A percentile compares a stretch with the other conserved stretches of the same genome.
phyloP scores from a whole-genome alignment of 1,140 invertebrate genomes.

The Zelostemma sp. region DNA sequence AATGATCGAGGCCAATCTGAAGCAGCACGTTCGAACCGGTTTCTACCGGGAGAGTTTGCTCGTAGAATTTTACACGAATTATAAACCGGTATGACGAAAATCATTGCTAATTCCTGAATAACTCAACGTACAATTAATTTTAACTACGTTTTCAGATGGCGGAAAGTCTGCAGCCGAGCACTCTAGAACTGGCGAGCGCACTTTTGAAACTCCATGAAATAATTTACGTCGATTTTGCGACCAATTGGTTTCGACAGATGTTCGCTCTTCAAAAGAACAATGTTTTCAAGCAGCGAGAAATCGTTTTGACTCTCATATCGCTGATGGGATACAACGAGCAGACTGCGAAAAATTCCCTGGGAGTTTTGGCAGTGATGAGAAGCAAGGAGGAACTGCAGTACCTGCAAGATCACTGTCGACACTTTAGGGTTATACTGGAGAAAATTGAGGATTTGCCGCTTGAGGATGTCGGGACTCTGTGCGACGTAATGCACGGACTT shows the following conservation, averaged over 20 bases:
- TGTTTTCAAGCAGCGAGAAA: conserved; percentile 59
- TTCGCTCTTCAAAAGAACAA: conserved; percentile 55
- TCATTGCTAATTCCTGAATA: too few relatives aligned
- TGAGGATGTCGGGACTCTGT: conserved; percentile 72
- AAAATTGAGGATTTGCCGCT: conserved; percentile 72
- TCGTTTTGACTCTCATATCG: conserved; percentile 57
- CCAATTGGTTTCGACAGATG: conserved; percentile 61
- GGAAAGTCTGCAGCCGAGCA: conserved; percentile 53
- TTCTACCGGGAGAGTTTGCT: conserved; percentile 51
- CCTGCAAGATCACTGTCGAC: conserved; percentile 61
- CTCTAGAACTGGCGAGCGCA: conserved; percentile 53
- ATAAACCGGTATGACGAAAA: conserved; percentile 23
- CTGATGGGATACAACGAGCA: conserved; percentile 62
- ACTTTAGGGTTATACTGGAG: conserved; percentile 71
- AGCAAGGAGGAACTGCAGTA: conserved; percentile 50
- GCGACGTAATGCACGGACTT: conserved; percentile 71
- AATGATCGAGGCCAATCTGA: conserved; percentile 50
- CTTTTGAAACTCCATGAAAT: conserved; percentile 59
- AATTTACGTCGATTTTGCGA: conserved; percentile 57
- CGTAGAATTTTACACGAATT: conserved; percentile 19
- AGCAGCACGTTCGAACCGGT: conserved; percentile 58
- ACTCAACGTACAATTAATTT: too few relatives aligned
- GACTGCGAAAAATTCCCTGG: conserved; percentile 58
- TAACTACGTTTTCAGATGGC: conserved; percentile 42
- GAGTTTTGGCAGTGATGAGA: conserved; percentile 59